These are phyloP conservation scores for Pachymerium ferrugineum DNA, from an alignment of 2,888 invertebrate genomes.

Conservation along the genomic window DNA sequence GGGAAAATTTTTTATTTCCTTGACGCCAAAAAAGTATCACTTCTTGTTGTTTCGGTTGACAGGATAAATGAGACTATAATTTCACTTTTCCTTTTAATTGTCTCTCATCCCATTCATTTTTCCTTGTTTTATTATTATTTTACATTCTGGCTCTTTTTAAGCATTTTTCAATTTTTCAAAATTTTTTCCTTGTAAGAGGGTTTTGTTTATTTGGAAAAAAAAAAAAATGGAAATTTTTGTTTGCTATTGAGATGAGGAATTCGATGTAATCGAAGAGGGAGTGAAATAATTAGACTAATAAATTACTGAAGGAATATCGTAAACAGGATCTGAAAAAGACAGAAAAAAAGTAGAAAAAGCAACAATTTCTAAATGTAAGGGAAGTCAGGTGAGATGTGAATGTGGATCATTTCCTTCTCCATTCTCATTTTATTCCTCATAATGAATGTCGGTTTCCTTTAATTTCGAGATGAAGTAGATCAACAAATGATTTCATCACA, in stretches of 20 bases:
- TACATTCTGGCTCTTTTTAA: too few relatives aligned
- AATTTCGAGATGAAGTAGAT: slow-evolving; percentile 27
- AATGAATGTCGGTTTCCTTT: slow-evolving; percentile 24
- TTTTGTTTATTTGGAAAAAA: too few relatives aligned
- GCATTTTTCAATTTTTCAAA: too few relatives aligned
- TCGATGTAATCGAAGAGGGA: too few relatives aligned
- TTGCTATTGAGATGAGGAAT: too few relatives aligned
- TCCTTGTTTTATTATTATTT: too few relatives aligned
- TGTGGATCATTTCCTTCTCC: slow-evolving; percentile 22
- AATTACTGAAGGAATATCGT: neutral
- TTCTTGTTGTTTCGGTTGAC: slow-evolving; percentile 16
- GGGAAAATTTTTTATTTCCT: neutral
- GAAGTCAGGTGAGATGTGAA: slow-evolving; percentile 25
- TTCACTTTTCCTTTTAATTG: slow-evolving; percentile 17
- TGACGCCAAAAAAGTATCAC: slow-evolving; percentile 13
- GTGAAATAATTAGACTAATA: neutral
- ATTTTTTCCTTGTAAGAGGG: too few relatives aligned
- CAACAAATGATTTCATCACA: slow-evolving; percentile 17
- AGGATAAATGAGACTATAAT: slow-evolving; percentile 21
- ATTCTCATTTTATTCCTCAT: slow-evolving; percentile 19
- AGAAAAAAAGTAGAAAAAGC: neutral
- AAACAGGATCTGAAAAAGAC: neutral
- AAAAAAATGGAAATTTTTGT: neutral
- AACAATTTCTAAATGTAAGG: neutral
- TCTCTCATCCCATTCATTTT: neutral